phyloP scores from a whole-genome alignment of 1,140 invertebrate genomes.

The Diorhabda elongata region DNA sequence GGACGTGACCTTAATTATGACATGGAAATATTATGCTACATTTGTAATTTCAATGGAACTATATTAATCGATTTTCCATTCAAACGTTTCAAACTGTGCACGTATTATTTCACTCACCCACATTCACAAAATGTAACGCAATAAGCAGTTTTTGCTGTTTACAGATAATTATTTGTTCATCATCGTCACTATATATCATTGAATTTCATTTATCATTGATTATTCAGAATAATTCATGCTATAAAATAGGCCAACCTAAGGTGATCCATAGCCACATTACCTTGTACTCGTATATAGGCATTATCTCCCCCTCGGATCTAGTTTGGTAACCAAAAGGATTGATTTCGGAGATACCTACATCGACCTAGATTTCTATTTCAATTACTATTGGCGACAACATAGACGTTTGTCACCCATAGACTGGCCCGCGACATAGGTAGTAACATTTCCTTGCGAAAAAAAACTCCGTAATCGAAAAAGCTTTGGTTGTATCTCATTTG shows the following conservation, averaged over 20 bases:
- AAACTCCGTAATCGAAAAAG: too few species aligned
- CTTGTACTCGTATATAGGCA: neutral
- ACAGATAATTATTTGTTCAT: too few species aligned
- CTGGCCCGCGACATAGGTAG: neutral
- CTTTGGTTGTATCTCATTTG: too few species aligned
- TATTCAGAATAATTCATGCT: neutral
- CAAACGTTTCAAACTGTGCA: neutral
- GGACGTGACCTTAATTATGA: too few species aligned
- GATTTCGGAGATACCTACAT: constrained; percentile 1
- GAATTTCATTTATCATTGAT: too few species aligned
- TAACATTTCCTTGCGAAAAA: neutral
- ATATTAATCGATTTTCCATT: too few species aligned
- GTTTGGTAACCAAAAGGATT: neutral
- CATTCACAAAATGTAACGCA: neutral
- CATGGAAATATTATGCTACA: too few species aligned
- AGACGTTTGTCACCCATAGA: neutral
- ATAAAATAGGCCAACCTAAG: constrained; percentile 2
- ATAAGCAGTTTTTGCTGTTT: neutral
- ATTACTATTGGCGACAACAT: neutral
- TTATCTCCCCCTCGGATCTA: neutral
- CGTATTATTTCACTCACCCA: neutral
- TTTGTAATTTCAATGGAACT: too few species aligned
- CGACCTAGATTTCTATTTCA: neutral
- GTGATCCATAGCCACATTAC: neutral
- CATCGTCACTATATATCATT: too few species aligned